Base-by-base conservation (phyloP, 2,888 invertebrate genomes). In the Agrilus biguttatus region DNA sequence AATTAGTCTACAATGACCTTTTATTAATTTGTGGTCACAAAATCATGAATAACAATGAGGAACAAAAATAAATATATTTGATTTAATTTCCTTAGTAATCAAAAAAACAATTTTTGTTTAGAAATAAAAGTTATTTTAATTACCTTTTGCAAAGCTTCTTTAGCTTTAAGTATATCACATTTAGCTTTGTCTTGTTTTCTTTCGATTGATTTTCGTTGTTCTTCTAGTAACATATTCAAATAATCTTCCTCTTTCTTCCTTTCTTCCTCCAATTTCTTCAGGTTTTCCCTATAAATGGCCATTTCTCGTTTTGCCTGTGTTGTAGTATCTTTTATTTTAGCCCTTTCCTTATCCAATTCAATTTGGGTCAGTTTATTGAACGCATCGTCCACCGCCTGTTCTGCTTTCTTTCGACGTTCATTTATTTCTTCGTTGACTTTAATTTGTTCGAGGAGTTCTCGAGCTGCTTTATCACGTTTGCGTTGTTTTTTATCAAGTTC, bases 401-500 rank as follows among this genome's bases (percentile, higher is more conserved):
- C 65, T 45, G 61, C 62, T 41, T 57, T 55, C 41, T 55, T 56
- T 36, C 61, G 48, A 46, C 61, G 52, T 0, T 46, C 55, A 14
- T 57, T 38, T 19, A 61, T 51, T 42, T 53, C 49, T 45, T 60
- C 53, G 35, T 63, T 58, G 7, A 50, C 41, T 17, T 50, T 52
- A 12, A 67, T 57, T 52, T 67, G 66, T 19, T 59, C 53, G 12
- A 49, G 43, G 5, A 65, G 51, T 45, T 65, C 62, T 45, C 50
- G 50, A 5, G 56, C 56, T 2, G 49, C 45, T 40, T 52, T 40
- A 14, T 60, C 55, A 8, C 58, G 52, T 43, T 57, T 55, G 33
- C 49, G 48, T 12, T 53, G 49, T 39, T 51, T 52, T 8, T 44
- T 36, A 12, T 14, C 14, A 36, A 36, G 14, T 8, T 14, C 28